These are phyloP conservation scores for Shargacucullia verbasci DNA, from an alignment of 2,888 invertebrate species.

Conservation along the genomic window DNA sequence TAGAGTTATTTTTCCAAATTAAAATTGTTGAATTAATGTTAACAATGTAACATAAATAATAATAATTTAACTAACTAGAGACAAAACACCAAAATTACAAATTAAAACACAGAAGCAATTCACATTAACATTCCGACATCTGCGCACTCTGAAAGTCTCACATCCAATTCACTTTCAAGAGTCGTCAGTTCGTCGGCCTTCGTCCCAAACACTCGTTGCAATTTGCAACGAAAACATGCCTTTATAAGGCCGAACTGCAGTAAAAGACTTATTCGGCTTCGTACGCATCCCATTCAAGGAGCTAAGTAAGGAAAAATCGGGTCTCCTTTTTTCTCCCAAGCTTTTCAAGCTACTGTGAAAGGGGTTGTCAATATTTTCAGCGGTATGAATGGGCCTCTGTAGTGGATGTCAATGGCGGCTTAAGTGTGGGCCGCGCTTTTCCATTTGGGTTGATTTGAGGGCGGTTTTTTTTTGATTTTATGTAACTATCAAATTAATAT, in stretches of 20 bases:
- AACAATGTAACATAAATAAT: no score
- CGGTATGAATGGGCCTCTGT: slow-evolving; percentile 81
- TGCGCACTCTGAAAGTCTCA: slow-evolving; percentile 29
- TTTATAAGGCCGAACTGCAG: slow-evolving; percentile 60
- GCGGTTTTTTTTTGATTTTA: not conserved
- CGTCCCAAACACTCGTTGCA: slow-evolving; percentile 69
- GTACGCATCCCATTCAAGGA: slow-evolving; percentile 79
- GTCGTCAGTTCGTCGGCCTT: slow-evolving; percentile 40
- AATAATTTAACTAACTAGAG: not conserved
- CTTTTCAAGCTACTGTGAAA: slow-evolving; percentile 81
- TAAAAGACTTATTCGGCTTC: slow-evolving; percentile 75
- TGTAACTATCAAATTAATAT: not conserved
- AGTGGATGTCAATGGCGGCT: slow-evolving; percentile 81
- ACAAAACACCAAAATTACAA: not conserved
- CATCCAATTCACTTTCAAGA: slow-evolving; percentile 46
- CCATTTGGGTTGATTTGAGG: slow-evolving; percentile 62
- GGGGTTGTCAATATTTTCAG: slow-evolving; percentile 87
- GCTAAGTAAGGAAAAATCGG: slow-evolving; percentile 82
- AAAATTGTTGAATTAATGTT: no score
- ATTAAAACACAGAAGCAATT: slow-evolving; percentile 1
- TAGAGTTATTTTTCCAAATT: no score
- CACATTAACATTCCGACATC: slow-evolving; percentile 2
- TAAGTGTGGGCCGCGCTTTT: slow-evolving; percentile 71
- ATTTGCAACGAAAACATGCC: slow-evolving; percentile 74
- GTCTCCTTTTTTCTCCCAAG: slow-evolving; percentile 79